Base-by-base conservation (phyloP, 2,797 vertebrate genomes). In the Xerus rutilus region DNA sequence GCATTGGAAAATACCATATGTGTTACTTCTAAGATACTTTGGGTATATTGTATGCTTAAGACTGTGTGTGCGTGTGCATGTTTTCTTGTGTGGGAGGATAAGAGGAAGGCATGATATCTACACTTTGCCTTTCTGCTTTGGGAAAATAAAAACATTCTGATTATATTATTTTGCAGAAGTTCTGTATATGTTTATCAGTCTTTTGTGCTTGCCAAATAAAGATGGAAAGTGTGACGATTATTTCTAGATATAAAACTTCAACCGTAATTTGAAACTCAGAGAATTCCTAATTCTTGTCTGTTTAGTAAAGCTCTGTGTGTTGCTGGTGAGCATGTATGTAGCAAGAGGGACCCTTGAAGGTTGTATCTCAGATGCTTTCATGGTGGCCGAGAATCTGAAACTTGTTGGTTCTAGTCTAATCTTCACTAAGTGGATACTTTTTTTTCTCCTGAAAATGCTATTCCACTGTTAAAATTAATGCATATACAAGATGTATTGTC, bases 391-490 rank as follows among this genome's bases (percentile, higher is more conserved):
- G 62, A 82, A 82, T 81, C n/a, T 82, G 57, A 92, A 90, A 86
- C 74, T 94, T 94, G 43, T 74, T 86, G 64, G 18, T 76, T 90
- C 21, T 91, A 49, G 28, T 89, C 23, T 96, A 74, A 52, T 96
- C 57, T 81, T 95, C 65, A 84, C 18, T 96, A 83, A 89, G 25
- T 65, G 12, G 10, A 30, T 86, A 11, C 6, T 49, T 77, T 90
- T 85, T 85, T 95, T 23, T 17, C 14, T 76, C 39, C n/a, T 30
- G 30, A 91, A 93, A 82, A 57, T 92, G 7, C 12, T 84, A 8
- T 62, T 76, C 47, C 30, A 57, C 95, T 95, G 78, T 95, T 89
- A 74, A 97, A 93, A 93, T 83, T 47, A 82, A 76, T 94, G 65
- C 5, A 35, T 77, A 79, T 39, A n/a, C 5, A 47, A 72, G n/a